Conservation (phyloP, 2,113 vertebrate genomes). For the Myotis brandtii region DNA sequence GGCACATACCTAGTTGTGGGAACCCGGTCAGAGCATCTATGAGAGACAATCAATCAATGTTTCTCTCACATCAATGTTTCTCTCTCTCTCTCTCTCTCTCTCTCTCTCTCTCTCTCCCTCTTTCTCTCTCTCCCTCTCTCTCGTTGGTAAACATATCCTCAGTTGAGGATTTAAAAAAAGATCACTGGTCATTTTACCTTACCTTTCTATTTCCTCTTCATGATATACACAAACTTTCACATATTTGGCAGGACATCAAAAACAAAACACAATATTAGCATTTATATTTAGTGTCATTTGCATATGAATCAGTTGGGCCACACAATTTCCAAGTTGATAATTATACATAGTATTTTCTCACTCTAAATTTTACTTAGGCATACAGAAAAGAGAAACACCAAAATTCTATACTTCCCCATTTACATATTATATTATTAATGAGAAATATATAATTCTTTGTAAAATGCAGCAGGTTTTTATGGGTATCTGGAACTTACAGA, state of each 20-base stretch:
- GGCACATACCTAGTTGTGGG: no score
- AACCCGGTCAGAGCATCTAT: no score
- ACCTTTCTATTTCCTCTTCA: not conserved
- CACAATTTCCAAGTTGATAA: not conserved
- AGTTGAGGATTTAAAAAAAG: not conserved
- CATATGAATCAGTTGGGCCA: not conserved
- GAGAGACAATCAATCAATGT: no score
- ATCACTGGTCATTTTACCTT: not conserved
- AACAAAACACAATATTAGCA: not conserved
- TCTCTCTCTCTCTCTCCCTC: no score
- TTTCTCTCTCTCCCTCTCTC: no score
- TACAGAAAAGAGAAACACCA: not conserved
- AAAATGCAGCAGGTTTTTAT: constrained; percentile 12
- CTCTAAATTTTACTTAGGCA: not conserved
- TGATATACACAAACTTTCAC: not conserved
- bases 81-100: no score
- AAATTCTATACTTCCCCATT: not conserved
- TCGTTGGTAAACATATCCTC: no score
- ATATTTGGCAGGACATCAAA: not conserved
- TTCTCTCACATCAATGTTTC: no score
- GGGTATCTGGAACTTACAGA: not conserved
- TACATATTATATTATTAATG: not conserved
- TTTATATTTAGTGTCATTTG: not conserved
- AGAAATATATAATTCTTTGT: not conserved
- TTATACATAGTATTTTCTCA: not conserved